A percentile compares a stretch with the other conserved stretches of the same genome.
Conservation (phyloP, 2,113 vertebrate genomes). For the Tupaia tana region DNA sequence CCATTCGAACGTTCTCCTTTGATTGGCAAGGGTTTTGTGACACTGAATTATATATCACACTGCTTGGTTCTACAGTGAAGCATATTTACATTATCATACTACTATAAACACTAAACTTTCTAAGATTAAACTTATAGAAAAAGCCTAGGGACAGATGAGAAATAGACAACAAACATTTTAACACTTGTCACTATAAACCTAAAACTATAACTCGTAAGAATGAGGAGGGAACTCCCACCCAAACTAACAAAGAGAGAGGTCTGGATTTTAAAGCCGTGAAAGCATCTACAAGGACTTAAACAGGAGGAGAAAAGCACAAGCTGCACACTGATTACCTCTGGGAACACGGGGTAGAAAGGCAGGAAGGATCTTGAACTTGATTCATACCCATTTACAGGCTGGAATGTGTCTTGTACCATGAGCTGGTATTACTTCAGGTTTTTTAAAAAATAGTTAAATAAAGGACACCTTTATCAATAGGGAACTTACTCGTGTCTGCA, state of each 20-base stretch:
- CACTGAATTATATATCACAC: neutral
- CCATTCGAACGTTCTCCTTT: neutral
- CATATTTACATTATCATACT: neutral
- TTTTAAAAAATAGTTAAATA: neutral
- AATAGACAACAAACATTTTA: neutral
- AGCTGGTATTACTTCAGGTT: neutral
- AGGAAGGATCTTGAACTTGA: neutral
- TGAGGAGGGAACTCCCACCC: neutral
- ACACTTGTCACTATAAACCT: neutral
- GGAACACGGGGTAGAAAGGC: neutral
- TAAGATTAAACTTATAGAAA: neutral
- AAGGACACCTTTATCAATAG: neutral
- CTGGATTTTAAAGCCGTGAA: neutral
- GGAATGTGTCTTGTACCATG: neutral
- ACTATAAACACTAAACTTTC: neutral
- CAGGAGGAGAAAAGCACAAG: neutral
- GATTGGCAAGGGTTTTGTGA: neutral
- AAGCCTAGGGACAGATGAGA: neutral
- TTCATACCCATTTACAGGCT: no score
- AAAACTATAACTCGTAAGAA: neutral
- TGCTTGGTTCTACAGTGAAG: neutral
- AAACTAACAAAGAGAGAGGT: neutral
- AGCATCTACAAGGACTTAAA: neutral
- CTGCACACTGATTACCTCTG: accelerated
- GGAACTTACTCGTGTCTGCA: accelerated